phyloP scores from a whole-genome alignment of 2,113 vertebrate species.

The Bombycilla garrulus region DNA sequence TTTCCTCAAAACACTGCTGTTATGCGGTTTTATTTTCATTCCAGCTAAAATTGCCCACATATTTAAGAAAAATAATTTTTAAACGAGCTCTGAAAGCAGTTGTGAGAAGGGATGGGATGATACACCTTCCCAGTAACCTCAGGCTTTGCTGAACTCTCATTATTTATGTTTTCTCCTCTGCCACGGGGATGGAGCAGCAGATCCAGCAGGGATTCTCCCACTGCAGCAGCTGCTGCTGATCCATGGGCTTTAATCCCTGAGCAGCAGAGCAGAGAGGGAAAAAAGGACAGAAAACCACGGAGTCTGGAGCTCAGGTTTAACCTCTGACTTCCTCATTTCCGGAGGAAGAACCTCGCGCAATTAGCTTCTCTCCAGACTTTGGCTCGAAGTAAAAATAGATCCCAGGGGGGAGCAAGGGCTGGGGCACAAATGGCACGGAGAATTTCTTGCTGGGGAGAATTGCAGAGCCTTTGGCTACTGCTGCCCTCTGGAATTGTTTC shows the following conservation, averaged over 20 bases:
- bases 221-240: background rate
- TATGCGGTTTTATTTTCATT: background rate
- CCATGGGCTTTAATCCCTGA: background rate
- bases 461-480: background rate
- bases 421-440: background rate
- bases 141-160: background rate
- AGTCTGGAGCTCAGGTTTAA: background rate
- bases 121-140: background rate
- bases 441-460: accelerated
- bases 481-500: background rate
- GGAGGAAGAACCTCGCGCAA: background rate
- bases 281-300: background rate
- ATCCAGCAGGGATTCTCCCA: background rate
- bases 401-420: background rate
- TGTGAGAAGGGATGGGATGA: background rate
- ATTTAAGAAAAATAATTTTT: background rate
- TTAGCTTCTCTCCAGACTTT: background rate
- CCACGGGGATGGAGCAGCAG: background rate
- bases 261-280: background rate
- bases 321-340: background rate
- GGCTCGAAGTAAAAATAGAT: background rate
- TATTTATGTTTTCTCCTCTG: background rate
- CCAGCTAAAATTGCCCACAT: background rate
- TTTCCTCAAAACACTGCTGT: background rate
- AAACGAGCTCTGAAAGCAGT: background rate